A percentile compares a stretch with the other conserved stretches of the same genome.
Conservation (phyloP, 2,797 vertebrate genomes). For the Malacoctenus gilli region DNA sequence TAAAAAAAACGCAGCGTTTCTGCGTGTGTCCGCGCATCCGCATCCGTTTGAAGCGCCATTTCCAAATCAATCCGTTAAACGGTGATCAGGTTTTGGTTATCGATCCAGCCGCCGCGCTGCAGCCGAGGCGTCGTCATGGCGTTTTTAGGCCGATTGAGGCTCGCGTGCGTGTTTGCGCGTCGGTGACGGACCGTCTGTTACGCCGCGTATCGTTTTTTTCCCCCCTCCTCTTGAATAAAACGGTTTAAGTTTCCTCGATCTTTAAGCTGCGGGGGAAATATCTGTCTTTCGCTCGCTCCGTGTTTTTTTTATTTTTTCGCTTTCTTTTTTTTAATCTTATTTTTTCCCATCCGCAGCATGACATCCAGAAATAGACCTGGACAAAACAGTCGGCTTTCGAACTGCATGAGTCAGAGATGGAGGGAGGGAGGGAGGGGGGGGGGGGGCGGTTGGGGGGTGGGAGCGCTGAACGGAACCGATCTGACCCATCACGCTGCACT, state of each 20-base stretch:
- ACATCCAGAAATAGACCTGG: constrained; percentile 75
- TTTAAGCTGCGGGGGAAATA: constrained; percentile 63
- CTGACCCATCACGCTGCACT: constrained; percentile 56
- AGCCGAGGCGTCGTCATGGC: constrained; percentile 34
- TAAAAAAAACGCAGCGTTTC: too few relatives aligned
- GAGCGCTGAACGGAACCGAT: constrained; percentile 30
- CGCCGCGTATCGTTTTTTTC: constrained; percentile 58
- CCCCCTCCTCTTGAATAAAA: constrained; percentile 54
- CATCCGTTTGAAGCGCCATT: constrained; percentile 63
- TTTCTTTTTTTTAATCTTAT: constrained; percentile 69
- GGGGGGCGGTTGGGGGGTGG: constrained; percentile 14
- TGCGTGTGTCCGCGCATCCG: constrained; percentile 14
- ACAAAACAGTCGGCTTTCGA: constrained; percentile 67
- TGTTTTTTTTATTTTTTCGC: constrained; percentile 71
- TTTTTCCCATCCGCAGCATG: constrained; percentile 63
- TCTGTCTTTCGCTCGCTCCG: constrained; percentile 41
- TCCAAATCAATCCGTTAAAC: constrained; percentile 72
- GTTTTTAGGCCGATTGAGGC: constrained; percentile 32
- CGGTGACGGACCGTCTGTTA: constrained; percentile 57
- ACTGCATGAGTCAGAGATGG: constrained; percentile 64
- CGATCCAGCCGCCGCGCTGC: constrained; percentile 39
- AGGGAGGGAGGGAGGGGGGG: not conserved
- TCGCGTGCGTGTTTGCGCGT: constrained; percentile 29
- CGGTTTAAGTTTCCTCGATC: constrained; percentile 65
- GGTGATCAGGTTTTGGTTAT: constrained; percentile 70